phyloP scores from a whole-genome alignment of 2,797 vertebrate genomes.

The Hemitrygon akajei region DNA sequence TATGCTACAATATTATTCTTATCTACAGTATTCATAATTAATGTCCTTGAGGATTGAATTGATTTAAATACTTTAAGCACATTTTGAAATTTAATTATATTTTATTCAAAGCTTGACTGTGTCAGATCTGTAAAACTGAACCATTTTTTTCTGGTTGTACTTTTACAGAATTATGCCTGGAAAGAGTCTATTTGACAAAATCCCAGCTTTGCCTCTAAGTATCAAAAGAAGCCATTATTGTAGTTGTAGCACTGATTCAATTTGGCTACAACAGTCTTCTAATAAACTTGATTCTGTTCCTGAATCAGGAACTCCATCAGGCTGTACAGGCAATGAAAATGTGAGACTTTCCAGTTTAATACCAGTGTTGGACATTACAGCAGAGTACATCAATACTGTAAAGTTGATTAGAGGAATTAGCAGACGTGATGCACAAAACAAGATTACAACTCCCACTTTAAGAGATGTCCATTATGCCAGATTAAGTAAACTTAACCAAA shows the following conservation, averaged over 20 bases:
- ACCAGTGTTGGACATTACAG: slow-evolving; percentile 70
- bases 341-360: slow-evolving; percentile 61
- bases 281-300: slow-evolving; percentile 45
- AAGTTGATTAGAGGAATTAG: slow-evolving; percentile 47
- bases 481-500: slow-evolving; percentile 39
- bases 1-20: background rate
- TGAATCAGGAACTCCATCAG: slow-evolving; percentile 43
- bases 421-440: slow-evolving; percentile 45
- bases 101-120: background rate
- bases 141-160: slow-evolving; percentile 32
- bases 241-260: slow-evolving; percentile 53
- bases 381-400: slow-evolving; percentile 61
- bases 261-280: slow-evolving; percentile 36
- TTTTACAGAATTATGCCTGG: slow-evolving; percentile 66
- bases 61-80: background rate
- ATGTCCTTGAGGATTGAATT: background rate
- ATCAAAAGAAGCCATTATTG: slow-evolving; percentile 57
- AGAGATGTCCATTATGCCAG: slow-evolving; percentile 39
- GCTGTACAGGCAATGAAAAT: slow-evolving; percentile 57
- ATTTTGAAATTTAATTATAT: background rate
- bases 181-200: slow-evolving; percentile 71
- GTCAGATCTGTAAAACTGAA: background rate
- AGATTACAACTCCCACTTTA: slow-evolving; percentile 39
- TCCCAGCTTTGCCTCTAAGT: slow-evolving; percentile 47
- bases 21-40: background rate